Evolutionary conservation across 2,113 vertebrate genomes (phyloP).

Genomic region (Siphamia tubifer): DNA sequence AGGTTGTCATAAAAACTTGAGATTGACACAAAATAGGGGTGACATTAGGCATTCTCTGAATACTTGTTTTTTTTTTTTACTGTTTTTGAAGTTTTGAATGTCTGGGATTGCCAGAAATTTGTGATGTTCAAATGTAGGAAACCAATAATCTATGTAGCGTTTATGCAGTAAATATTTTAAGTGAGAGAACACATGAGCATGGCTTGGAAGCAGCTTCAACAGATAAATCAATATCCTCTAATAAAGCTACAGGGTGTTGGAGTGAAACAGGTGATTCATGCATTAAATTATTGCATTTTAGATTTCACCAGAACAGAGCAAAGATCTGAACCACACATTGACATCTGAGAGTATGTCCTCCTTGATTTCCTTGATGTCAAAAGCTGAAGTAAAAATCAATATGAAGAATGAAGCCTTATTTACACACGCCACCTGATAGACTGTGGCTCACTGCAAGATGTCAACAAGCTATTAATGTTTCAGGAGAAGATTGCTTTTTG

Average conservation of each 20-base stretch:
- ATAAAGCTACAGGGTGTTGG: neutral
- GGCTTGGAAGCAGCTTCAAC: neutral
- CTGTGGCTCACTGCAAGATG: constrained; percentile 47
- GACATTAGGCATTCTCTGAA: too few relatives aligned
- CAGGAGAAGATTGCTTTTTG: constrained; percentile 49
- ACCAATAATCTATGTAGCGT: neutral
- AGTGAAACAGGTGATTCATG: neutral
- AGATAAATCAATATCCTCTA: constrained; percentile 7
- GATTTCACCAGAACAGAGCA: neutral
- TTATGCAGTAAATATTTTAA: neutral
- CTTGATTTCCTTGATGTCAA: constrained; percentile 69
- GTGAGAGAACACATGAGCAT: neutral
- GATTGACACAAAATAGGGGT: too few relatives aligned
- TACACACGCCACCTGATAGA: constrained; percentile 60
- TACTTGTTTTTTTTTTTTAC: too few relatives aligned
- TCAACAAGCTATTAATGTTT: constrained; percentile 62
- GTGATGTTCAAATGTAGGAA: too few relatives aligned
- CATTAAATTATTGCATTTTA: too few relatives aligned
- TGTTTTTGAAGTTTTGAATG: too few relatives aligned
- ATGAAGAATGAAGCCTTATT: constrained; percentile 62
- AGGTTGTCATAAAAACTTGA: too few relatives aligned
- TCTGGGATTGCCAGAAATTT: too few relatives aligned
- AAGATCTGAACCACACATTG: neutral
- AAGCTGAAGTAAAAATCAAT: constrained; percentile 68
- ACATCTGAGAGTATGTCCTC: constrained; percentile 25